Conservation (phyloP, 2,888 invertebrate species). For the Polymixis flavicincta region DNA sequence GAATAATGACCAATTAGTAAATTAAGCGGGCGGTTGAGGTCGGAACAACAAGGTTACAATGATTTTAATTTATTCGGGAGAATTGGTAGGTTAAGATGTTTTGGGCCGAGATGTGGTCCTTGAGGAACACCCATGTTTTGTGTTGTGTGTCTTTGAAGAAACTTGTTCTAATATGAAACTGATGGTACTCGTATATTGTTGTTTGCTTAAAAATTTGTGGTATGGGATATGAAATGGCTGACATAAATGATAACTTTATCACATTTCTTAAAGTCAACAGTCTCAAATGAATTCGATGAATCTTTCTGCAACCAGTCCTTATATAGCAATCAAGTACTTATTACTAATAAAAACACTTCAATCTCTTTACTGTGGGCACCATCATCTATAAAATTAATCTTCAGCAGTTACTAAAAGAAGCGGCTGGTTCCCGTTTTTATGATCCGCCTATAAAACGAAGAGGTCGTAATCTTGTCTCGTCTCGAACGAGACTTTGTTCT, state of each 20-base stretch:
- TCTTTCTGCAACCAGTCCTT: slow-evolving; percentile 24
- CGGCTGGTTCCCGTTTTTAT: slow-evolving; percentile 83
- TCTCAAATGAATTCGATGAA: slow-evolving; percentile 37
- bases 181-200: neutral
- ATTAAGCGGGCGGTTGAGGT: slow-evolving; percentile 82
- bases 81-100: slow-evolving; percentile 60
- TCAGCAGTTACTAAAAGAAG: slow-evolving; percentile 81
- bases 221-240: neutral
- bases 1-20: slow-evolving; percentile 88
- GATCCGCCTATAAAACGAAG: slow-evolving; percentile 83
- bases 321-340: slow-evolving; percentile 47
- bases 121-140: slow-evolving; percentile 64
- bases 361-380: slow-evolving; percentile 77
- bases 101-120: slow-evolving; percentile 67
- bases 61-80: slow-evolving; percentile 75
- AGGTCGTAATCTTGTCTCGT: slow-evolving; percentile 80
- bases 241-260: neutral
- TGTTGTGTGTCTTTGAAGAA: neutral
- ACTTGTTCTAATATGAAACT: neutral
- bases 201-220: neutral
- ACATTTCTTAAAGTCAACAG: neutral
- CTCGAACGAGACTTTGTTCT: slow-evolving; percentile 71
- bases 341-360: slow-evolving; percentile 69
- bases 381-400: slow-evolving; percentile 80
- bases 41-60: slow-evolving; percentile 75